Percentiles rank a stretch among this genome's conserved stretches.
These are phyloP conservation scores for Aleiodes leptofemur DNA, from an alignment of 2,888 invertebrate genomes.

Conservation along the genomic window DNA sequence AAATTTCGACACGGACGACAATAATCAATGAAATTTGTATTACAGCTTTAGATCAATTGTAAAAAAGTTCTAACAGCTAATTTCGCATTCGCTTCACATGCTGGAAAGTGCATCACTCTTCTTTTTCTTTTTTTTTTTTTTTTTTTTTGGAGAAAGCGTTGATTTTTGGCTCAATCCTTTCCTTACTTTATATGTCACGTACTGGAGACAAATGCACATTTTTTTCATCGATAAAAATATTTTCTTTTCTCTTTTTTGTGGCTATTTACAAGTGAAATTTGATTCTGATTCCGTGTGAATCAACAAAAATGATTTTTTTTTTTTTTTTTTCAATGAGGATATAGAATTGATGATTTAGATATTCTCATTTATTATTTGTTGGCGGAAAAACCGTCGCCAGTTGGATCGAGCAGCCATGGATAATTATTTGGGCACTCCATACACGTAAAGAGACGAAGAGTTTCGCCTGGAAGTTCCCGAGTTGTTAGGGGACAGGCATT, in stretches of 20 bases:
- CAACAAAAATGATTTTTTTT: background rate
- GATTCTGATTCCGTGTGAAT: conserved; percentile 6
- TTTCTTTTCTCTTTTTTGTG: conserved; percentile 40
- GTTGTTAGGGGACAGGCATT: conserved; percentile 94
- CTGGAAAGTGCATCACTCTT: conserved; percentile 12
- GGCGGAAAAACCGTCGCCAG: conserved; percentile 93
- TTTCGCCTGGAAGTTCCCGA: conserved; percentile 93
- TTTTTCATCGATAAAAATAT: conserved; percentile 18
- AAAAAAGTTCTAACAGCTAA: background rate
- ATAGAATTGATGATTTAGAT: no score
- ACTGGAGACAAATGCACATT: background rate
- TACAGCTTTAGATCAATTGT: no score
- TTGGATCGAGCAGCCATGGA: conserved; percentile 95
- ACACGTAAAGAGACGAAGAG: conserved; percentile 93
- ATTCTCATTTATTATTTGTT: conserved; percentile 79
- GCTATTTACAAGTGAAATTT: conserved; percentile 43
- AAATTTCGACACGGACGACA: conserved; percentile 24
- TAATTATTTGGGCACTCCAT: conserved; percentile 98
- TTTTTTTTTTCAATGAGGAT: background rate
- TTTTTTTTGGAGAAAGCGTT: no score
- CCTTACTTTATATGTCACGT: background rate
- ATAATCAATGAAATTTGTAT: no score
- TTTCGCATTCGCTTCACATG: conserved; percentile 15
- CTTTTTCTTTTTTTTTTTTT: no score
- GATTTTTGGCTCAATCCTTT: background rate